phyloP scores from a whole-genome alignment of 1,140 invertebrate species.

The Cataglyphis hispanica region DNA sequence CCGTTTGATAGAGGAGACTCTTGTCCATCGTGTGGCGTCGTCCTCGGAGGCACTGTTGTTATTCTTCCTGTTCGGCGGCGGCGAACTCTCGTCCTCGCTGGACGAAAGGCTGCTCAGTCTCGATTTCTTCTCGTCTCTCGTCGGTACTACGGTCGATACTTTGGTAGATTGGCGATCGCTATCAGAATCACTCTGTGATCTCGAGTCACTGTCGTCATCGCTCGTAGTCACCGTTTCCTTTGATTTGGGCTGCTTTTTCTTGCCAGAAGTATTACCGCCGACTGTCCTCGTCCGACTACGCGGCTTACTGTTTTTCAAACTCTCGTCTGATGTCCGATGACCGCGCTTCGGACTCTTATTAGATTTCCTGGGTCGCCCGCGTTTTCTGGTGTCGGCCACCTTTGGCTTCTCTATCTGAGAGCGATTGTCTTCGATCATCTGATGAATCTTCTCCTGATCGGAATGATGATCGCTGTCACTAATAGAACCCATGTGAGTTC shows the following conservation, averaged over 20 bases:
- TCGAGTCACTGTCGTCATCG: constrained; percentile 77
- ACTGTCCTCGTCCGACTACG: constrained; percentile 75
- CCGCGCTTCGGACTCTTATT: constrained; percentile 77
- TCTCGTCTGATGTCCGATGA: constrained; percentile 68
- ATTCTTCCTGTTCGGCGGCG: constrained; percentile 51
- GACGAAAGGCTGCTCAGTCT: constrained; percentile 78
- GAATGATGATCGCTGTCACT: constrained; percentile 83
- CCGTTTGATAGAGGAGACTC: constrained; percentile 76
- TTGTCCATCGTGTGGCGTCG: constrained; percentile 76
- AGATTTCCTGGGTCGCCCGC: constrained; percentile 84
- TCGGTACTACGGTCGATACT: constrained; percentile 4
- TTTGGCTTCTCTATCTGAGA: constrained; percentile 84
- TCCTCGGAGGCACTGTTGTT: constrained; percentile 76
- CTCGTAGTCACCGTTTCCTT: constrained; percentile 77
- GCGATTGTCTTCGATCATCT: constrained; percentile 64
- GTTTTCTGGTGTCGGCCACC: constrained; percentile 81
- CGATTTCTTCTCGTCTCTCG: constrained; percentile 66
- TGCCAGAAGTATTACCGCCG: constrained; percentile 13
- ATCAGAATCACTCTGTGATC: constrained; percentile 77
- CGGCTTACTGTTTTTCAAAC: constrained; percentile 69
- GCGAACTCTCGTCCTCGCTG: constrained; percentile 75
- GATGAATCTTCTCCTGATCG: constrained; percentile 79
- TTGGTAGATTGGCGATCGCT: constrained; percentile 69
- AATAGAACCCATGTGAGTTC: constrained; percentile 75
- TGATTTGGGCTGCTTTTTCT: constrained; percentile 80